phyloP scores from a whole-genome alignment of 2,888 invertebrate genomes.

The Tetragonula carbonaria region DNA sequence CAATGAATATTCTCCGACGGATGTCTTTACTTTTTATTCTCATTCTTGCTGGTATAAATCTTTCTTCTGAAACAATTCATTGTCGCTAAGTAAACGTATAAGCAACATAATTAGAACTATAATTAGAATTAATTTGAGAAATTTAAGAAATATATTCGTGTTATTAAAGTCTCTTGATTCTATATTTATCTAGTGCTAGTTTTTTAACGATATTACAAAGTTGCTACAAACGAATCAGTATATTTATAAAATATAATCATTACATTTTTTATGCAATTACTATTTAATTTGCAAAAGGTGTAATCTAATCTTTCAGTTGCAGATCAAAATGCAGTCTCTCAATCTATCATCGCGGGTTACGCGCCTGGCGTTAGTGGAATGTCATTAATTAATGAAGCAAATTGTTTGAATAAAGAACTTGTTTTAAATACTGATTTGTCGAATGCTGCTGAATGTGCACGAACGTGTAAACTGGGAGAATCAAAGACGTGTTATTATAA shows the following conservation, averaged over 20 bases:
- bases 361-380: conserved; percentile 42
- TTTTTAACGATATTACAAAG: background rate
- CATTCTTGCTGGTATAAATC: conserved; percentile 4
- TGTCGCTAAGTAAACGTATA: background rate
- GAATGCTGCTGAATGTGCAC: conserved; percentile 53
- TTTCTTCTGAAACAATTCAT: background rate
- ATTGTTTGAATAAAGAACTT: conserved; percentile 25
- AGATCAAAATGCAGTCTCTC: background rate
- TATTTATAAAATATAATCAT: background rate
- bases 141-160: background rate
- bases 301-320: background rate
- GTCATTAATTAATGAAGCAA: background rate
- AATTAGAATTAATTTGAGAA: background rate
- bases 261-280: background rate
- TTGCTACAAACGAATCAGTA: background rate
- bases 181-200: background rate
- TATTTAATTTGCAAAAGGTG: background rate
- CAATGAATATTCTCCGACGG: conserved; percentile 4
- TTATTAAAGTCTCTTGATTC: background rate
- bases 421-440: conserved; percentile 7
- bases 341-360: conserved; percentile 28
- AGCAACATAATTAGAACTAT: background rate
- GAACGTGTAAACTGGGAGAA: conserved; percentile 75
- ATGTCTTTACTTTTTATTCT: background rate
- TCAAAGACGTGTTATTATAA: conserved; percentile 75